Base-by-base conservation (phyloP, 2,888 invertebrate species). In the Oasisia sp. region DNA sequence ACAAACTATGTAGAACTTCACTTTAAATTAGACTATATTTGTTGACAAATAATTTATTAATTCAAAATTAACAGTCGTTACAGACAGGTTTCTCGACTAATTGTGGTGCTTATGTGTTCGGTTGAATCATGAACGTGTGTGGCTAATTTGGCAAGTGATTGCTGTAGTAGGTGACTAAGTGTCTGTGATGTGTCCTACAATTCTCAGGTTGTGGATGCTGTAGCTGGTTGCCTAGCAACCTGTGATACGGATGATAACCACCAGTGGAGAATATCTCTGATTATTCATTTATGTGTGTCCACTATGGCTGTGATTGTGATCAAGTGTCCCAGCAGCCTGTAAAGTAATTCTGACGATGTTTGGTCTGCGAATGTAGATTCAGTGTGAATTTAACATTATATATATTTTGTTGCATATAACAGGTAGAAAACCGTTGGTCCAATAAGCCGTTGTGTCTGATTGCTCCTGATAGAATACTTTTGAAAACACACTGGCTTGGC, bases 251-350 rank as follows among this genome's bases (percentile, higher is more conserved):
- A 74, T 74, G 74, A 74, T 74, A 74, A 74, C 74, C 74, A 74
- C 19, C 4, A 27, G 27, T 7, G 7, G 74, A 74, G 74, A 27
- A n/a, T 74, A 27, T 74, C 74, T 74, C 74, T 74, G 74, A 74
- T 74, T 74, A 74, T 74, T 74, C 74, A 74, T 74, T 74, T 74
- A 74, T 74, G 74, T 74, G 74, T 74, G 74, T 74, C 74, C 74
- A 74, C 74, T 74, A 74, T 27, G 74, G 74, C 27, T 74, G 74
- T 3, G 74, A n/a, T 74, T 27, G 74, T 74, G 74, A 74, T 74
- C n/a, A 27, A 74, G 19, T 27, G 74, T 74, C 74, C 74, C n/a
- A 19, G 14, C 74, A 74, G n/a, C n/a, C 27, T 4, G 74, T 7
- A 74, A 19, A 27, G 74, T 27, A 74, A 74, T 74, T 74, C 74